Percentiles rank a stretch among this genome's conserved stretches.
These are phyloP conservation scores for Salvelinus alpinus DNA, from an alignment of 2,113 vertebrate genomes.

Conservation along the genomic window DNA sequence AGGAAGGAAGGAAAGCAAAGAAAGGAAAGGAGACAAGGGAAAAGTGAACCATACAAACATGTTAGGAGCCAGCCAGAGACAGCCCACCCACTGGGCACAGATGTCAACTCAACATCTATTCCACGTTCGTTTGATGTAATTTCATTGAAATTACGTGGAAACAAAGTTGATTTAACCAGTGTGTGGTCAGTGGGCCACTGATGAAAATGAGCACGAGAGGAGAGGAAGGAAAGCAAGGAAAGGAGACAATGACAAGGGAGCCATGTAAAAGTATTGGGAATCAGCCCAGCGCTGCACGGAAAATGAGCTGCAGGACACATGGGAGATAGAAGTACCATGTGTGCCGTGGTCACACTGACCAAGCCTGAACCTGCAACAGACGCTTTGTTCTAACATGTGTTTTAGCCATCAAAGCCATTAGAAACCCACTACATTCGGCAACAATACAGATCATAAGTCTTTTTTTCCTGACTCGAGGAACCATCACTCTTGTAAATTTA, in stretches of 20 bases:
- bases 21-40: slow-evolving; percentile 6
- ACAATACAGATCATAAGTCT: slow-evolving; percentile 56
- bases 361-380: slow-evolving; percentile 42
- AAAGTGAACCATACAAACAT: slow-evolving; percentile 2
- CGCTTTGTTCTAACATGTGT: slow-evolving; percentile 61
- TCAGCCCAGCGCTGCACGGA: background rate
- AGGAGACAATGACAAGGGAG: background rate
- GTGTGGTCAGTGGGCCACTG: too few species aligned
- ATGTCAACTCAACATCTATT: too few species aligned
- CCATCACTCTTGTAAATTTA: slow-evolving; percentile 55
- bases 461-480: slow-evolving; percentile 36
- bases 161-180: too few species aligned
- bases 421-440: slow-evolving; percentile 64
- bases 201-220: slow-evolving; percentile 7
- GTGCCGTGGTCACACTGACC: slow-evolving; percentile 43
- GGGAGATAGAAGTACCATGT: slow-evolving; percentile 42
- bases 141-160: too few species aligned
- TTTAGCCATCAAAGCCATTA: slow-evolving; percentile 67
- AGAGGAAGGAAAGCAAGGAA: background rate
- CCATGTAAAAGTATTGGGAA: slow-evolving; percentile 6
- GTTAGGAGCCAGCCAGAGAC: background rate
- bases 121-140: too few species aligned
- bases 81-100: too few species aligned
- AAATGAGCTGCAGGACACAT: background rate
- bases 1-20: slow-evolving; percentile 29